These are phyloP conservation scores for Vandiemenella viatica DNA, from an alignment of 2,888 invertebrate species.

Conservation along the genomic window DNA sequence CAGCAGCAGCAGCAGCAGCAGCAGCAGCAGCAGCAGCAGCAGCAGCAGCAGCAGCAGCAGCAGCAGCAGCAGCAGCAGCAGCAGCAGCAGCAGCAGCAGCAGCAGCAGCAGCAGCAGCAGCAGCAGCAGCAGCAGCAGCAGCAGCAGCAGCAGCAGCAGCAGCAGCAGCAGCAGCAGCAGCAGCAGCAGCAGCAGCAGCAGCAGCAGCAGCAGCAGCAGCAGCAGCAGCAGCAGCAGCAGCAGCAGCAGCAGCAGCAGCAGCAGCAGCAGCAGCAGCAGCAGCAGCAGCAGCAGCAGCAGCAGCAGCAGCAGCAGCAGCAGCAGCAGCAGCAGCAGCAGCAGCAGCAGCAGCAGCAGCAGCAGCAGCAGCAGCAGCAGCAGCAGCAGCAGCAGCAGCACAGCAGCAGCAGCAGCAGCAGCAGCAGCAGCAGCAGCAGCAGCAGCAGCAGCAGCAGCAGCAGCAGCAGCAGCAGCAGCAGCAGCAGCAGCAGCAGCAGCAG, in stretches of 20 bases:
- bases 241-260: background rate
- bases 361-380: background rate
- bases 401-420: too few relatives aligned
- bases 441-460: background rate
- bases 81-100: background rate
- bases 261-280: background rate
- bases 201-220: background rate
- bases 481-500: background rate
- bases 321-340: background rate
- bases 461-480: background rate
- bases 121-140: background rate
- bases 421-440: background rate
- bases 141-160: background rate
- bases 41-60: background rate
- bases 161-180: background rate
- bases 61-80: background rate
- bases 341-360: background rate
- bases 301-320: too few relatives aligned
- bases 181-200: background rate
- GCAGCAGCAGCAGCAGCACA: background rate
- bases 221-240: background rate
- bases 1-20: background rate
- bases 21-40: background rate
- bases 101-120: background rate
- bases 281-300: background rate